A percentile compares a stretch with the other conserved stretches of the same genome.
Conservation (phyloP, 2,797 vertebrate genomes). For the Melanotaenia trifasciata region DNA sequence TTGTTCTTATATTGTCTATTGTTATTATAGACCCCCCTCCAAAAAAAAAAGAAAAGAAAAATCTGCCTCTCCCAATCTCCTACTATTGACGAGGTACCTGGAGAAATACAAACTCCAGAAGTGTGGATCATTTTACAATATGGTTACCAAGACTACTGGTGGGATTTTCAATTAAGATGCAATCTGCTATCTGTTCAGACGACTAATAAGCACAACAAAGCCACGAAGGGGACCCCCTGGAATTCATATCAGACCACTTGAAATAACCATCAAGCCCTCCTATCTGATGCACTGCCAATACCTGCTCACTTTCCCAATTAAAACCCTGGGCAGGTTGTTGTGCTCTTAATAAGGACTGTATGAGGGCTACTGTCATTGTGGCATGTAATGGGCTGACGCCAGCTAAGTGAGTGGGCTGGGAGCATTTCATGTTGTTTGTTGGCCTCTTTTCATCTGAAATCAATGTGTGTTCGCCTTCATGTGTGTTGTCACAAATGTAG, state of each 20-base stretch:
- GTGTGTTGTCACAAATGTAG: slow-evolving; percentile 31
- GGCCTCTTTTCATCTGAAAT: slow-evolving; percentile 65
- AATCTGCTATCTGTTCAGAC: slow-evolving; percentile 82
- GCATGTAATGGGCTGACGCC: slow-evolving; percentile 52
- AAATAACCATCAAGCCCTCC: slow-evolving; percentile 75
- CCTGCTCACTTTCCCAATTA: slow-evolving; percentile 75
- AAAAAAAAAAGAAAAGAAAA: neutral
- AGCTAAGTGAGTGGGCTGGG: slow-evolving; percentile 56
- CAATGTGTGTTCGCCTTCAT: slow-evolving; percentile 37
- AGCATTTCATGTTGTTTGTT: slow-evolving; percentile 60
- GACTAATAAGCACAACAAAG: slow-evolving; percentile 84
- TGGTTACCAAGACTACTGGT: slow-evolving; percentile 74
- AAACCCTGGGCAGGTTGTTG: slow-evolving; percentile 67
- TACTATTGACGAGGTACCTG: slow-evolving; percentile 16
- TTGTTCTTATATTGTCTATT: neutral
- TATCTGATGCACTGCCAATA: slow-evolving; percentile 80
- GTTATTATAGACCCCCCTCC: neutral
- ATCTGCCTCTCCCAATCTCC: slow-evolving; percentile 24
- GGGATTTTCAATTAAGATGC: slow-evolving; percentile 84
- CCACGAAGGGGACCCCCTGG: slow-evolving; percentile 72
- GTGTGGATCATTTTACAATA: slow-evolving; percentile 76
- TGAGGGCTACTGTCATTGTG: slow-evolving; percentile 62
- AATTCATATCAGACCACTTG: slow-evolving; percentile 82
- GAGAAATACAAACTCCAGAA: slow-evolving; percentile 58
- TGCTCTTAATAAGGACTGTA: slow-evolving; percentile 73